Percentiles rank a stretch among this genome's conserved stretches.
Conservation (phyloP, 2,113 vertebrate species). For the Onychostruthus taczanowskii region DNA sequence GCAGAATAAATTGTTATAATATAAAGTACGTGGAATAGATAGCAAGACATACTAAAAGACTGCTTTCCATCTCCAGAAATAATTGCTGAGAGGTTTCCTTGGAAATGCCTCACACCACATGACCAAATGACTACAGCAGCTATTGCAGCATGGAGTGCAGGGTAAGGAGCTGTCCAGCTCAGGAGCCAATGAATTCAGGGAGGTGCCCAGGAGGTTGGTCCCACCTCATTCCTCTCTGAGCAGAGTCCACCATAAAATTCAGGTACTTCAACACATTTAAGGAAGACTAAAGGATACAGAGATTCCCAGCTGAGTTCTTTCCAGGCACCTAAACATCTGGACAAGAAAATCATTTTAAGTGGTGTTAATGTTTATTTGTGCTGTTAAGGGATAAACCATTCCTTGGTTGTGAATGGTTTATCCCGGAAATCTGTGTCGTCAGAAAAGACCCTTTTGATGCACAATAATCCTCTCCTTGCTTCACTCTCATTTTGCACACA, state of each 20-base stretch:
- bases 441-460: neutral
- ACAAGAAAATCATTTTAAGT: neutral
- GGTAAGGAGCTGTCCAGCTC: neutral
- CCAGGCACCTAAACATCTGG: neutral
- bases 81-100: conserved; percentile 65
- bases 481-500: neutral
- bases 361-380: neutral
- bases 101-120: conserved; percentile 59
- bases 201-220: neutral
- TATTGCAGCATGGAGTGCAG: neutral
- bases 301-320: neutral
- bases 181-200: neutral
- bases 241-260: neutral
- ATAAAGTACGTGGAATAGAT: conserved; percentile 58
- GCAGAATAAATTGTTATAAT: conserved; percentile 70
- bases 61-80: conserved; percentile 53
- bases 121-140: neutral
- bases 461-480: neutral
- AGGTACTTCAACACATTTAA: neutral
- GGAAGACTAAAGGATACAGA: neutral
- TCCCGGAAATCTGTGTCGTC: neutral
- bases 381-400: neutral
- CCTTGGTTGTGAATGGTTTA: neutral
- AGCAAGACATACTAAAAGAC: conserved; percentile 53
- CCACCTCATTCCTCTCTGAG: neutral